These are phyloP conservation scores for Colaptes auratus DNA, from an alignment of 2,113 vertebrate genomes.

Conservation along the genomic window DNA sequence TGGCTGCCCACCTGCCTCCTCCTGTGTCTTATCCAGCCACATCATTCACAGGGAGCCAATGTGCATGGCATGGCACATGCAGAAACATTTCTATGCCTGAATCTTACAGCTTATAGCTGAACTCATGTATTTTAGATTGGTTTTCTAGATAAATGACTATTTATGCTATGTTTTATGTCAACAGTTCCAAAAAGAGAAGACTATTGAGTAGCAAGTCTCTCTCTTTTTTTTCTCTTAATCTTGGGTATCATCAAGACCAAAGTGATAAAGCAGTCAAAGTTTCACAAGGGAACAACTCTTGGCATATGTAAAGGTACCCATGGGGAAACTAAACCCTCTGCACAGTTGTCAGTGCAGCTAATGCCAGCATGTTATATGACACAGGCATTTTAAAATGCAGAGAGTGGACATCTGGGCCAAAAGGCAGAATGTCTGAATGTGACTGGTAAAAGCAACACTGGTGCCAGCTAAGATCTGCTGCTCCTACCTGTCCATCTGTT, in stretches of 20 bases:
- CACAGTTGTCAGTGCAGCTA: conserved; percentile 73
- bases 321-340: background rate
- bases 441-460: conserved; percentile 69
- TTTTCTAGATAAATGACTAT: background rate
- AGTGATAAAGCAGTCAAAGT: background rate
- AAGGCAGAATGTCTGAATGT: conserved; percentile 72
- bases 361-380: conserved; percentile 71
- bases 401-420: conserved; percentile 72
- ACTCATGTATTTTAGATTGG: background rate
- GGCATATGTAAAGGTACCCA: background rate
- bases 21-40: background rate
- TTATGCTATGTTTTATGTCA: background rate
- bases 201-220: background rate
- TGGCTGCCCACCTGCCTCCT: conserved; percentile 1
- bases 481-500: conserved; percentile 83
- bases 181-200: background rate
- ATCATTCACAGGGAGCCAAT: background rate
- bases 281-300: background rate
- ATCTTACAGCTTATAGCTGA: background rate
- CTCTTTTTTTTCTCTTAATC: too few species aligned
- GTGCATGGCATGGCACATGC: background rate
- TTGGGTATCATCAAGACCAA: background rate
- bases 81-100: background rate
- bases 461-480: conserved; percentile 75
- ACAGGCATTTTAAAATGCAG: conserved; percentile 79